Evolutionary conservation across 2,113 vertebrate genomes (phyloP).

Genomic region (Vombatus ursinus): DNA sequence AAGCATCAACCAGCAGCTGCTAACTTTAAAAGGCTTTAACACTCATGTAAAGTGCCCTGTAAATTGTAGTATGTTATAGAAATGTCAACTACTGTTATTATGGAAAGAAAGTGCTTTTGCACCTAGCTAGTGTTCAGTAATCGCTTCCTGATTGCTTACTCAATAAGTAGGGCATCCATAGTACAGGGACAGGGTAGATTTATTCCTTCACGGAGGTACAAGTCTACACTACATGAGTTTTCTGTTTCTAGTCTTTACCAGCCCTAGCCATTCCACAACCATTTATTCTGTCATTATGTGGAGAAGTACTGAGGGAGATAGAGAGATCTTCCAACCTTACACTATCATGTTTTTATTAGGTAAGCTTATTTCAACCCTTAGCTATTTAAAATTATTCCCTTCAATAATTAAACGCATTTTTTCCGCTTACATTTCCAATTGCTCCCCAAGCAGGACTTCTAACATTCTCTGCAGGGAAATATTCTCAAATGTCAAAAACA

Average conservation of each 20-base stretch:
- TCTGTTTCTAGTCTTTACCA: not conserved
- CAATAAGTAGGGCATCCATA: not conserved
- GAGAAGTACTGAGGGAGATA: not conserved
- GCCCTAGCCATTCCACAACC: not conserved
- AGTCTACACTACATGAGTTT: not conserved
- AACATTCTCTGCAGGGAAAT: not conserved
- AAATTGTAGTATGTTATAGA: not conserved
- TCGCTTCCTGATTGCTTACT: not conserved
- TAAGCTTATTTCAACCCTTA: not conserved
- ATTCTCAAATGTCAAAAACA: not conserved
- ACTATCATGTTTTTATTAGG: not conserved
- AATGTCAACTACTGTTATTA: not conserved
- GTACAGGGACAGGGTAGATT: not conserved
- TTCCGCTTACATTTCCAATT: not conserved
- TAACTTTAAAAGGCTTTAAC: not conserved
- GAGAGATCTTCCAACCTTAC: not conserved
- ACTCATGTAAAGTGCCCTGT: not conserved
- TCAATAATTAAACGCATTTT: not conserved
- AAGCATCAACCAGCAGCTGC: not conserved
- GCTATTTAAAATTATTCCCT: not conserved
- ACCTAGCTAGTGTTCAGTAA: not conserved
- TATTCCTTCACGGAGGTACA: not conserved
- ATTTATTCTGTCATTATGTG: not conserved
- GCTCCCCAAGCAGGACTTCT: not conserved
- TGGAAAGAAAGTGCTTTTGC: not conserved